A percentile compares a stretch with the other conserved stretches of the same genome.
phyloP scores from a whole-genome alignment of 1,140 invertebrate genomes.

The Bombyx mandarina region DNA sequence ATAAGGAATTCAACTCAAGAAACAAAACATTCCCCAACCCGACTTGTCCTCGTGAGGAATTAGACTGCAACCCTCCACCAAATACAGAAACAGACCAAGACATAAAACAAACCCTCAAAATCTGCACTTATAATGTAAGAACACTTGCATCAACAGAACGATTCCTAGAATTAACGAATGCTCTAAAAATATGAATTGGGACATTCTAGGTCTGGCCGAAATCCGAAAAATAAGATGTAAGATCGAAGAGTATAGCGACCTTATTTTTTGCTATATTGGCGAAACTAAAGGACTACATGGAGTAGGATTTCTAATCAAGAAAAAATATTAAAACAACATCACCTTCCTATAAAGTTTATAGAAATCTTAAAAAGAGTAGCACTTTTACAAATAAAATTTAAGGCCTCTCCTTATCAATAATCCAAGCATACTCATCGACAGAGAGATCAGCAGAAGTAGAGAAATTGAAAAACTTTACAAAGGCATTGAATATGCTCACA shows the following conservation, averaged over 20 bases:
- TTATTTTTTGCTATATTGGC: slow-evolving; percentile 19
- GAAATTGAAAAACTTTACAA: slow-evolving; percentile 21
- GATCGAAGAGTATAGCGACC: slow-evolving; percentile 18
- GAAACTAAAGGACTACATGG: slow-evolving; percentile 16
- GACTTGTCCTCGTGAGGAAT: slow-evolving; percentile 21
- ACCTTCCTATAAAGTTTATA: slow-evolving; percentile 12
- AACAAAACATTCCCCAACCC: slow-evolving; percentile 19
- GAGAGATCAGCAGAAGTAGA: slow-evolving; percentile 17
- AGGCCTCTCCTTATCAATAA: slow-evolving; percentile 17
- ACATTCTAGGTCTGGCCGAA: slow-evolving; percentile 22
- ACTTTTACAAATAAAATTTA: slow-evolving; percentile 20
- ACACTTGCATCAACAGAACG: slow-evolving; percentile 15
- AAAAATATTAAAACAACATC: slow-evolving; percentile 20
- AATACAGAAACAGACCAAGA: slow-evolving; percentile 10
- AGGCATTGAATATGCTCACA: slow-evolving; percentile 11
- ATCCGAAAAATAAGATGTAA: slow-evolving; percentile 17
- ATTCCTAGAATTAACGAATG: slow-evolving; percentile 16
- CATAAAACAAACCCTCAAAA: slow-evolving; percentile 13
- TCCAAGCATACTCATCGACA: slow-evolving; percentile 24
- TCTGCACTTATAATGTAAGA: slow-evolving; percentile 25
- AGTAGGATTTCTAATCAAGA: slow-evolving; percentile 13
- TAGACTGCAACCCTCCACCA: slow-evolving; percentile 25
- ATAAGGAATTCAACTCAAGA: not conserved
- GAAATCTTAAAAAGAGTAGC: slow-evolving; percentile 25
- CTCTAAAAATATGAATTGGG: slow-evolving; percentile 17